These are phyloP conservation scores for Cranoglanis bouderius DNA, from an alignment of 2,113 vertebrate genomes.

Conservation along the genomic window DNA sequence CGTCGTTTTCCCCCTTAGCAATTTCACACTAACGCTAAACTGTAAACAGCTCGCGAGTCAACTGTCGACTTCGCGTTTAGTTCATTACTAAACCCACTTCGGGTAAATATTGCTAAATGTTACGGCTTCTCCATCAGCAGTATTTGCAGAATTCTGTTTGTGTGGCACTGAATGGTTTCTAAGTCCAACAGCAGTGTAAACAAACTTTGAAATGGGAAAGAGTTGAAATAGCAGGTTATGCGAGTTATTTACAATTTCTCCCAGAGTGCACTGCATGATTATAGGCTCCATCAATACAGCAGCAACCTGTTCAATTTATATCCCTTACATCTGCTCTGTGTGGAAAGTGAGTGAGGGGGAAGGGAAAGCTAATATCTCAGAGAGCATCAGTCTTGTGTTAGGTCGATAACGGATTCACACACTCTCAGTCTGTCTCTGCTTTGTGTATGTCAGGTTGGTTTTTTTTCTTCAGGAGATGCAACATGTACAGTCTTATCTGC, in stretches of 20 bases:
- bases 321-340: background rate
- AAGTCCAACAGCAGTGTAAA: background rate
- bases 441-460: background rate
- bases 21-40: background rate
- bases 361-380: background rate
- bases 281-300: background rate
- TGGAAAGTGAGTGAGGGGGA: background rate
- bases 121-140: background rate
- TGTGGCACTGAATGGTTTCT: background rate
- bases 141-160: background rate
- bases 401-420: background rate
- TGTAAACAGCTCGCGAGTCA: background rate
- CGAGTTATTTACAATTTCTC: background rate
- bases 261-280: background rate
- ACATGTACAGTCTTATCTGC: background rate
- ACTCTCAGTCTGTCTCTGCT: background rate
- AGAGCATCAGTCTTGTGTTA: background rate
- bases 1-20: background rate
- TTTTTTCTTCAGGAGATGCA: background rate
- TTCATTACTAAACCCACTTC: background rate
- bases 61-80: no score
- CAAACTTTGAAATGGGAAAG: background rate
- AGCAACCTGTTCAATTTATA: background rate
- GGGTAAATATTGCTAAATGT: background rate
- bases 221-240: background rate